phyloP scores from a whole-genome alignment of 2,797 vertebrate genomes.

The Spheniscus humboldti region DNA sequence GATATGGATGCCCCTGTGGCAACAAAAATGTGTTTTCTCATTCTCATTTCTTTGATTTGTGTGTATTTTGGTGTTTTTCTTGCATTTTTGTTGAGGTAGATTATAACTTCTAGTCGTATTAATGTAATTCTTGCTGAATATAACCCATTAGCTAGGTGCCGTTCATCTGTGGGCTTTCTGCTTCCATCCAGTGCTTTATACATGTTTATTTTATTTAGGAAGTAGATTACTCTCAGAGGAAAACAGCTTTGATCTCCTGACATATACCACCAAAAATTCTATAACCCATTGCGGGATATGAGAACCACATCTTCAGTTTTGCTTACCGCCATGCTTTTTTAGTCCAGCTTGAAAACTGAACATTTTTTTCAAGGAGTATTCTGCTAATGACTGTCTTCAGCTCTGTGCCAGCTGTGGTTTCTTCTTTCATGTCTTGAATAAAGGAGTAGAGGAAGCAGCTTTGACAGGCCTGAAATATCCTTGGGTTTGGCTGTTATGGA shows the following conservation, averaged over 20 bases:
- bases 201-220: background rate
- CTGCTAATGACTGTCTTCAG: background rate
- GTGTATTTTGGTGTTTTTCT: background rate
- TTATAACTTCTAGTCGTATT: background rate
- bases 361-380: background rate
- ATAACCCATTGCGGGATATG: background rate
- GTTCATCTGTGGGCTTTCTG: background rate
- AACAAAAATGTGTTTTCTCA: background rate
- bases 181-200: background rate
- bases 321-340: background rate
- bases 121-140: background rate
- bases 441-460: background rate
- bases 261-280: background rate
- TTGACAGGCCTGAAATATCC: background rate
- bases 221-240: background rate
- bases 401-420: background rate
- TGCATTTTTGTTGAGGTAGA: slow-evolving; percentile 10
- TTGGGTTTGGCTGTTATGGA: background rate
- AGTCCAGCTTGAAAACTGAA: background rate
- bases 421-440: background rate
- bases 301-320: background rate
- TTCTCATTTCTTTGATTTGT: slow-evolving; percentile 22
- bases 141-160: background rate
- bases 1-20: background rate
- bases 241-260: background rate